Evolutionary conservation across 2,113 vertebrate genomes (phyloP).

Genomic region (Eulemur macaco): DNA sequence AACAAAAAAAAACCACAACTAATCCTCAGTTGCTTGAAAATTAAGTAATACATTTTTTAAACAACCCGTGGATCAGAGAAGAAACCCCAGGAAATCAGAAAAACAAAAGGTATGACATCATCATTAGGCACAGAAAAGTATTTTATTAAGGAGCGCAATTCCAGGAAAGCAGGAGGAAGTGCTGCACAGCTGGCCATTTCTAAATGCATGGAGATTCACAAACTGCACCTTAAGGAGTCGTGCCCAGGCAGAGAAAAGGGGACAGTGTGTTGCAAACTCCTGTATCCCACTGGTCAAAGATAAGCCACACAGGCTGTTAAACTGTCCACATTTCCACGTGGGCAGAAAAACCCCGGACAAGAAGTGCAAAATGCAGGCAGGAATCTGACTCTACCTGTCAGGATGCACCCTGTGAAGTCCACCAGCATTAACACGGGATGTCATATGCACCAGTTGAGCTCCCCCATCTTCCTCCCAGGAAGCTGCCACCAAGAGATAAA

Average conservation of each 20-base stretch:
- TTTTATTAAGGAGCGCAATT: background rate
- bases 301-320: background rate
- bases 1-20: background rate
- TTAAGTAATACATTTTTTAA: background rate
- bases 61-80: background rate
- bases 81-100: background rate
- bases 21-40: background rate
- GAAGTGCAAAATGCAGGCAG: background rate
- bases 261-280: background rate
- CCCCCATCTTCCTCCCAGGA: background rate
- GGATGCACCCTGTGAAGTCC: background rate
- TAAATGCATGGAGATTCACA: background rate
- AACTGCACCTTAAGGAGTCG: background rate
- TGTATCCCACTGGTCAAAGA: background rate
- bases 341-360: background rate
- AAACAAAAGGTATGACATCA: background rate
- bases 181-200: background rate
- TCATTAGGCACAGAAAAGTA: background rate
- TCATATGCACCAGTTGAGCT: background rate
- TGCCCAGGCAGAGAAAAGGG: background rate
- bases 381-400: too few relatives aligned
- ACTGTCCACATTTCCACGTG: background rate
- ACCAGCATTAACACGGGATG: fast-evolving
- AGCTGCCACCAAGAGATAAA: background rate
- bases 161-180: background rate